A percentile compares a stretch with the other conserved stretches of the same genome.
phyloP scores from a whole-genome alignment of 1,140 invertebrate genomes.

The Drosophila lini region DNA sequence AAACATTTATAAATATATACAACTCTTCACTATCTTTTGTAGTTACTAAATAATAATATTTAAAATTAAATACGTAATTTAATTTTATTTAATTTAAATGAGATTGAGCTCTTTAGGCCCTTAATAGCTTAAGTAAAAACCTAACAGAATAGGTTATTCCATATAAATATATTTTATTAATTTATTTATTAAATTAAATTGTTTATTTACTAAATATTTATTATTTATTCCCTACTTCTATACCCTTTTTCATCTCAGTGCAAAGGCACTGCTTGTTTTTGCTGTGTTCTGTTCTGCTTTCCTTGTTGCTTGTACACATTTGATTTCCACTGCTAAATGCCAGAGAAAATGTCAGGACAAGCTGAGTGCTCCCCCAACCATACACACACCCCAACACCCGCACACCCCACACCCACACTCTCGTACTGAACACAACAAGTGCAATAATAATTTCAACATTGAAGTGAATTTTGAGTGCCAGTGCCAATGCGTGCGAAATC shows the following conservation, averaged over 20 bases:
- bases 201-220: not conserved
- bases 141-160: too few relatives aligned
- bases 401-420: not conserved
- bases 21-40: too few relatives aligned
- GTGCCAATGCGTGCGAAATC: constrained; percentile 59
- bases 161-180: too few relatives aligned
- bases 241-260: constrained; percentile 7
- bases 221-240: not conserved
- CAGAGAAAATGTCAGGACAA: constrained; percentile 67
- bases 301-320: constrained; percentile 67
- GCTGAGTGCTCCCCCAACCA: constrained; percentile 43
- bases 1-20: too few relatives aligned
- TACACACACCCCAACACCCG: constrained; percentile 1
- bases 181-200: too few relatives aligned
- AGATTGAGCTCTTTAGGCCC: too few relatives aligned
- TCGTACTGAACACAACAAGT: constrained; percentile 52
- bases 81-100: too few relatives aligned
- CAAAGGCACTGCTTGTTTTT: constrained; percentile 15
- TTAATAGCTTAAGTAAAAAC: too few relatives aligned
- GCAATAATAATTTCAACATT: constrained; percentile 77
- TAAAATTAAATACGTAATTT: too few relatives aligned
- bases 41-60: too few relatives aligned
- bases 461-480: constrained; percentile 70
- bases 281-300: constrained; percentile 36
- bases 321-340: constrained; percentile 75